phyloP scores from a whole-genome alignment of 30 jellyfish, hydroid and myxozoan genomes.

The Nemopilema nomurai region DNA sequence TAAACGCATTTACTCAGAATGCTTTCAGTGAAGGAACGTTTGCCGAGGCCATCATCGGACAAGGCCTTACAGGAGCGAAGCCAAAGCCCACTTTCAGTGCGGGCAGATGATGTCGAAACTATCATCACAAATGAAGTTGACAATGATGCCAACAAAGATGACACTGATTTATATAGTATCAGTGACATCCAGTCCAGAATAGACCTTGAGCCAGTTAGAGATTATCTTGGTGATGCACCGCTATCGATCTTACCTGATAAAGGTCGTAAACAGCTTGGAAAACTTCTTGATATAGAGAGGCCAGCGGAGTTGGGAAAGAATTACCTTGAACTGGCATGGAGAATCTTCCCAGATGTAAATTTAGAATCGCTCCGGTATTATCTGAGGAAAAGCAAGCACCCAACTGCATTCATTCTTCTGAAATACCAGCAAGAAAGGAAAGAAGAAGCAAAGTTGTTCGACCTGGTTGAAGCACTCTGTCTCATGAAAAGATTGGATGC shows the following conservation, averaged over 20 bases:
- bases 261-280: conserved; percentile 19
- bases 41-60: not conserved
- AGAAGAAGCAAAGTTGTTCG: conserved; percentile 32
- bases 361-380: not conserved
- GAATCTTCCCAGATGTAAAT: conserved; percentile 34
- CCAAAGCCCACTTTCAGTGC: not conserved
- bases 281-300: conserved; percentile 18
- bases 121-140: not conserved
- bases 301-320: conserved; percentile 31
- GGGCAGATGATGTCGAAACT: not conserved
- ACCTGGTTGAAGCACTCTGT: conserved; percentile 14
- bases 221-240: not conserved
- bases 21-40: not conserved
- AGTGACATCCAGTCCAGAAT: not conserved
- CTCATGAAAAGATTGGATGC: conserved; percentile 48
- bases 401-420: conserved; percentile 37
- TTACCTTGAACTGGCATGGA: conserved; percentile 43
- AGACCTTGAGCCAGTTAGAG: conserved; percentile 6
- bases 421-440: conserved; percentile 15
- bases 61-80: not conserved
- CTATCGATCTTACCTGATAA: not conserved
- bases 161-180: not conserved
- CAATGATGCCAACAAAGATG: not conserved
- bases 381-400: conserved; percentile 17
- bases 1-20: not conserved